phyloP scores from a whole-genome alignment of 2,113 vertebrate species.

The Alethe castanea region DNA sequence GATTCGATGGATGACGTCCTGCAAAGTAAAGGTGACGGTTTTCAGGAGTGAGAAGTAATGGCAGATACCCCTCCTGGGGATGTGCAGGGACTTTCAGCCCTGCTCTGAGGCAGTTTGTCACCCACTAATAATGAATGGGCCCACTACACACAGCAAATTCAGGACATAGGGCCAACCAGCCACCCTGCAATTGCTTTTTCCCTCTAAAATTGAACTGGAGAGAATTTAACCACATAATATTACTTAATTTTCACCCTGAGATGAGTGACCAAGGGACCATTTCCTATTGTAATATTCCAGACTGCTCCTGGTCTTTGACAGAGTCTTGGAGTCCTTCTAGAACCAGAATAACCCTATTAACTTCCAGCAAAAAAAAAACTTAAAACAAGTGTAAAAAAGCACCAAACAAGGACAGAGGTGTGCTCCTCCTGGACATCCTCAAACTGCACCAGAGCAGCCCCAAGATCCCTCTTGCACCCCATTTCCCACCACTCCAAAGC shows the following conservation, averaged over 20 bases:
- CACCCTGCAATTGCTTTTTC: not conserved
- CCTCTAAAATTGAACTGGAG: not conserved
- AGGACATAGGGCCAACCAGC: not conserved
- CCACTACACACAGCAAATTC: not conserved
- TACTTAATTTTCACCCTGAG: not conserved
- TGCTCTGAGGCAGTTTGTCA: not conserved
- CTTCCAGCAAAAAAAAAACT: not conserved
- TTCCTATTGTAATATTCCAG: not conserved
- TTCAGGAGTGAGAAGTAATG: not conserved
- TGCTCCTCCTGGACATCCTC: not conserved
- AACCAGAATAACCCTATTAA: rapidly evolving
- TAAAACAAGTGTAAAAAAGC: not conserved
- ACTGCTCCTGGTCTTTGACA: not conserved
- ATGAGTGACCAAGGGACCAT: not conserved
- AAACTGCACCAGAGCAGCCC: not conserved
- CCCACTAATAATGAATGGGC: not conserved
- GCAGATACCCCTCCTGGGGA: not conserved
- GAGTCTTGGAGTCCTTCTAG: not conserved
- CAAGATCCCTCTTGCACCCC: not conserved
- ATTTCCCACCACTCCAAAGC: not conserved
- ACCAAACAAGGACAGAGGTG: not conserved
- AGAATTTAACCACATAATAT: not conserved
- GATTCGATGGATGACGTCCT: not conserved
- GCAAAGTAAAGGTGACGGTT: not conserved
- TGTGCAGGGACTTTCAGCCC: not conserved